Base-by-base conservation (phyloP, 2,888 invertebrate genomes). In the Dexiosoma caninum region DNA sequence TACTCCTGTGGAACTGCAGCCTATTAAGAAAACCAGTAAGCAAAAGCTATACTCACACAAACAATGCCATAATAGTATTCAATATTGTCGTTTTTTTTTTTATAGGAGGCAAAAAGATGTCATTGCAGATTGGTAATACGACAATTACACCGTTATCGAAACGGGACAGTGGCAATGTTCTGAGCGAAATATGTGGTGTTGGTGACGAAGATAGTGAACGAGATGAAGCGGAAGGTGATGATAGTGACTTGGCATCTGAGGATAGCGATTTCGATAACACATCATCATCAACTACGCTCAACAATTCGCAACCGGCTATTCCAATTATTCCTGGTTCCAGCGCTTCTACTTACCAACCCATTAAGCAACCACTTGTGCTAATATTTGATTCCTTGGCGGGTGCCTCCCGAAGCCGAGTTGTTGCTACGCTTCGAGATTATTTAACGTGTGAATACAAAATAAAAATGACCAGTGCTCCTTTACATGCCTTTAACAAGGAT, bases 361-460 rank as follows among this genome's bases (percentile, higher is more conserved):
- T 88, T 0, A 90, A 90, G 64, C 90, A 90, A 86, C 97, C 98
- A 0, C 96, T 97, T 88, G 97, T 99, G 86, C 91, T 99, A 78
- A 96, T 99, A 87, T 98, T 98, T 90, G 98, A 99, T 91, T 99
- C 98, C 0, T 91, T 99, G 85, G 94, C 95, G 83, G 95, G 95
- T 8, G 94, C 95, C 2, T 94, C 95, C 49, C 92, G 97, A 86
- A 93, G 94, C 40, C 92, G 96, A 79, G 96, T 98, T 16, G 96
- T 97, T 16, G 95, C 96, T 9, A 98, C 97, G 0, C 91, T 98
- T 76, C 92, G 98, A 82, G 98, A 98, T 89, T 98, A 97, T 90
- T 92, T 97, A 70, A 95, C 95, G 67, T 95, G 96, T 87, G 97
- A 97, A 92, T 94, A 95, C 89, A 93, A 94, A 87, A 93, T 94